Evolutionary conservation across 1,140 invertebrate genomes (phyloP).

Genomic region (Pomacea maculata): DNA sequence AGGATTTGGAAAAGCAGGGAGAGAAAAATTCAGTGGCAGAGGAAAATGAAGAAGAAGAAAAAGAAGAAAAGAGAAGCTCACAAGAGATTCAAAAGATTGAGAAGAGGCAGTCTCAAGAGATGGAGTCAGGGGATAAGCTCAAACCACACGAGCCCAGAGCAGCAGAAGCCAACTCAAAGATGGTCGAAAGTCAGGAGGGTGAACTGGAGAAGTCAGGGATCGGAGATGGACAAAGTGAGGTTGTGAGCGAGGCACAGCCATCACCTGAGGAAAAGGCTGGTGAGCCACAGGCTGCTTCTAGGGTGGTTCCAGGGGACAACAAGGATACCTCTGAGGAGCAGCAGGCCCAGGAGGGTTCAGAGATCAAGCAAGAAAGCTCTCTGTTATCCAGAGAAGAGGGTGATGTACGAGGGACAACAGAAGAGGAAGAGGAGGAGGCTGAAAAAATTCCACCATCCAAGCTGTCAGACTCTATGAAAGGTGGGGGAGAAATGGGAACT

Average conservation of each 20-base stretch:
- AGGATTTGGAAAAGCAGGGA: constrained; percentile 1
- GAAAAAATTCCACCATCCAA: background rate
- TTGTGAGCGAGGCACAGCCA: background rate
- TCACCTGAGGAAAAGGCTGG: constrained; percentile 11
- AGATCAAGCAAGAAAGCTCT: background rate
- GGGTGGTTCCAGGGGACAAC: background rate
- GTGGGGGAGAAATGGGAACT: constrained; percentile 11
- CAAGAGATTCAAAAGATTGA: background rate
- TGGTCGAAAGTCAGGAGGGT: constrained; percentile 5
- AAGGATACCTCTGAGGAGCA: constrained; percentile 6
- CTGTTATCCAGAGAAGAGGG: background rate
- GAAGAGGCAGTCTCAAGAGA: background rate
- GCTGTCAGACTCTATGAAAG: constrained; percentile 18
- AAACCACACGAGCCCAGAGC: constrained; percentile 7
- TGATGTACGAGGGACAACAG: background rate
- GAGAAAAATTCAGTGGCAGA: background rate
- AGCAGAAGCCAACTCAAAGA: constrained; percentile 5
- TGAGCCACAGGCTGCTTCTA: constrained; percentile 17
- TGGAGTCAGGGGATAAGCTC: constrained; percentile 10
- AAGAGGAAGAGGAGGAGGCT: constrained; percentile 4
- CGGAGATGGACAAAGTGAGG: constrained; percentile 28
- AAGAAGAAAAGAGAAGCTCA: background rate
- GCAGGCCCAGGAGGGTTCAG: background rate
- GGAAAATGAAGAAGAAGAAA: background rate
- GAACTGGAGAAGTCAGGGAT: constrained; percentile 23